Base-by-base conservation (phyloP, 2,888 invertebrate species). In the Cremastinae sp. region DNA sequence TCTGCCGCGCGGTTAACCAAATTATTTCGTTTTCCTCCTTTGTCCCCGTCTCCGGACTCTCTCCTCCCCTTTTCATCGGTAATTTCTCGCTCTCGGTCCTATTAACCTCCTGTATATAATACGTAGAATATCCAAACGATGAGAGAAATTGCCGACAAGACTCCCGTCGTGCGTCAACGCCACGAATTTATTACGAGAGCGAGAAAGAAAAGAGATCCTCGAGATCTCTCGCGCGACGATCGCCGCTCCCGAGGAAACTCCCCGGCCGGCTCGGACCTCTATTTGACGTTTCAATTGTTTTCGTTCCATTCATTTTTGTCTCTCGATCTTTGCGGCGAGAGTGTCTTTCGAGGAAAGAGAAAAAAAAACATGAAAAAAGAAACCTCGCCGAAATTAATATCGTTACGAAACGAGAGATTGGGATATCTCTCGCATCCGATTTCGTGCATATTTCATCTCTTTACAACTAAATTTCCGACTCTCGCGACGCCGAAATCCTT, bases 161-260 rank as follows among this genome's bases (percentile, higher is more conserved):
- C 58, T 72, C 75, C 75, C 68, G 72, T 58, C 72, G 75, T 62
- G 28, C 28, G 72, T 76, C 61, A 69, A 68, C 75, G 72, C 68
- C 68, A 18, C 45, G 47, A 72, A 76, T 76, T 76, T 72, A 76
- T 72, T 62, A 64, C 62, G 45, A 64, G 64, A 36, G 49, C 14
- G 69, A 58, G 38, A 43, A 28, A 28, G 28, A 28, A 28, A 12
- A 53, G n/a, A n/a, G n/a, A n/a, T n/a, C n/a, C n/a, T n/a, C n/a
- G n/a, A n/a, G n/a, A n/a, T n/a, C n/a, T 43, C 43, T 43, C 43
- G 14, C 28, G 28, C 28, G 2, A 5, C 28, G 28, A 28, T 28
- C 28, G 22, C 43, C 12, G 34, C 41, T 5, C 9, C 28, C 7
- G 41, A 16, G 16, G 14, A 16, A 49, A 2, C 16, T 45, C n/a